phyloP scores from a whole-genome alignment of 2,888 invertebrate genomes.

The Tortrix viridana region DNA sequence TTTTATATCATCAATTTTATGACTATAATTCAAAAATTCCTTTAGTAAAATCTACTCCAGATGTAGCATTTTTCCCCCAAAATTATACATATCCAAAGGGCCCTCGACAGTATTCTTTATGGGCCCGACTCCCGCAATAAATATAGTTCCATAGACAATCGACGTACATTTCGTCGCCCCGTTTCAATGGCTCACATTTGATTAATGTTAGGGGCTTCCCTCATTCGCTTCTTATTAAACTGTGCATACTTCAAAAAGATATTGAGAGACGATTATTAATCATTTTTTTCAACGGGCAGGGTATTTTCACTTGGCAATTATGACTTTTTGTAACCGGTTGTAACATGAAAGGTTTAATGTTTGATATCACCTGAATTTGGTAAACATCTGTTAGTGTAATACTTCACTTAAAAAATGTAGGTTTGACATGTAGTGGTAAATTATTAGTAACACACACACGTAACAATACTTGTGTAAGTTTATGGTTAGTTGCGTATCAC shows the following conservation, averaged over 20 bases:
- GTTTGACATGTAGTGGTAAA: too few species aligned
- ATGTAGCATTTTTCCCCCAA: constrained; percentile 3
- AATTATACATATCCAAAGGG: constrained; percentile 26
- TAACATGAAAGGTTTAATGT: too few species aligned
- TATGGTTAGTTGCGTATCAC: too few species aligned
- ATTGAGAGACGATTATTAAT: constrained; percentile 45
- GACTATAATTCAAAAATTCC: constrained; percentile 3
- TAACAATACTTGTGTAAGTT: too few species aligned
- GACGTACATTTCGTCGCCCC: constrained; percentile 76
- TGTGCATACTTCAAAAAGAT: constrained; percentile 51
- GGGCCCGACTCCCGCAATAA: constrained; percentile 57
- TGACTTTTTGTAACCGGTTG: background rate
- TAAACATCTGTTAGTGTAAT: too few species aligned
- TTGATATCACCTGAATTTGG: too few species aligned
- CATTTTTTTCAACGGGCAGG: constrained; percentile 42
- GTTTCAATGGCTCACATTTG: constrained; percentile 77
- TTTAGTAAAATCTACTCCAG: constrained; percentile 15
- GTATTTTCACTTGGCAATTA: background rate
- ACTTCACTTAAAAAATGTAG: too few species aligned
- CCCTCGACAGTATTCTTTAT: constrained; percentile 52
- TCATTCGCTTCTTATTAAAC: constrained; percentile 56
- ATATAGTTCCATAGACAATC: constrained; percentile 69
- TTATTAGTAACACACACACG: too few species aligned
- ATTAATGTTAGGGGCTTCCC: constrained; percentile 72
- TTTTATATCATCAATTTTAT: too few species aligned